Conservation (phyloP, 2,113 vertebrate species). For the Nycticorax nycticorax region DNA sequence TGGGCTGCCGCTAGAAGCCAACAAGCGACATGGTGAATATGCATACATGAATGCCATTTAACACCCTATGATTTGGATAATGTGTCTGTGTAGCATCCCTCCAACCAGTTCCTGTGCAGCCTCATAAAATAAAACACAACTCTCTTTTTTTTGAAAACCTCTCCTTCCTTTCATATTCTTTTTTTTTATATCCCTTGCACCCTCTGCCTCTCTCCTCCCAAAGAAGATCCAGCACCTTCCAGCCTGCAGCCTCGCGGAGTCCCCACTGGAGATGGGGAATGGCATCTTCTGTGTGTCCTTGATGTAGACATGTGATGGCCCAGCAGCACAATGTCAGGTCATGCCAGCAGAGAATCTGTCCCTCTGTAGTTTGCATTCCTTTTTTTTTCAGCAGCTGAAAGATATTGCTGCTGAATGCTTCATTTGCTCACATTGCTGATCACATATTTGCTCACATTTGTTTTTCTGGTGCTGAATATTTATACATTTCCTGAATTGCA, state of each 20-base stretch:
- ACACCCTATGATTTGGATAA: not conserved
- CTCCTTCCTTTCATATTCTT: not conserved
- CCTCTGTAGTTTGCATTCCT: not conserved
- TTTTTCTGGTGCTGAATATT: not conserved
- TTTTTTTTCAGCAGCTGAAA: not conserved
- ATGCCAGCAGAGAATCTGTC: not conserved
- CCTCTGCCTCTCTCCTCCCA: not conserved
- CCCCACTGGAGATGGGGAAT: not conserved
- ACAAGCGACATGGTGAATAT: not conserved
- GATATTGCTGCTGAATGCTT: not conserved
- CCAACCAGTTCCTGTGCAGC: not conserved
- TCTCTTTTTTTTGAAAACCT: not conserved
- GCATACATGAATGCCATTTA: constrained; percentile 16
- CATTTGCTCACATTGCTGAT: not conserved
- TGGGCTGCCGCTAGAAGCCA: not conserved
- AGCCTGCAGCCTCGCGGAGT: not conserved
- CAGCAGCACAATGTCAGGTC: not conserved
- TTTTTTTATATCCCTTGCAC: not conserved
- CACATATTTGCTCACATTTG: not conserved
- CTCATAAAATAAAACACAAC: not conserved
- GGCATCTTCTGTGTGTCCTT: not conserved
- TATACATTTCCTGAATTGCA: not conserved
- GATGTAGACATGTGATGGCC: not conserved
- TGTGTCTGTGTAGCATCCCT: not conserved
- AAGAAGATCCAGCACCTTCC: not conserved